These are phyloP conservation scores for Styela clava DNA, from an alignment of 23 tunicate genomes.

Conservation along the genomic window DNA sequence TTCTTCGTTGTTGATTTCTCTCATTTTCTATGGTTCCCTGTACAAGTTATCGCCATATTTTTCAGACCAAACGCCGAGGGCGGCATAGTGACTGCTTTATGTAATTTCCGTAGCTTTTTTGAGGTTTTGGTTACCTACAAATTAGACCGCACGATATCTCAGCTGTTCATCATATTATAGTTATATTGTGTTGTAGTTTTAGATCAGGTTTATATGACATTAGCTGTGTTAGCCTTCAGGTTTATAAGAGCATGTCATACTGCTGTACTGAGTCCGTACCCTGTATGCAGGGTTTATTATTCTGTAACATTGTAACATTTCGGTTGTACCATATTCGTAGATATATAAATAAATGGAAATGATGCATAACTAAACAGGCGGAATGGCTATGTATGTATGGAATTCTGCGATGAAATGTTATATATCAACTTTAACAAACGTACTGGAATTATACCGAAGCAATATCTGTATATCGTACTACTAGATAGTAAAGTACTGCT, in stretches of 20 bases:
- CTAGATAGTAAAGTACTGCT: background rate
- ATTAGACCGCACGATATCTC: background rate
- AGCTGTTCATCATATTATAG: background rate
- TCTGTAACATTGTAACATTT: no score
- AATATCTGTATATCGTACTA: background rate
- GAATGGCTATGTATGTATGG: background rate
- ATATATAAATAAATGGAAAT: no score
- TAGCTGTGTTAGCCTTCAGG: no score
- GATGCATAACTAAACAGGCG: no score
- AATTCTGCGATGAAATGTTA: background rate
- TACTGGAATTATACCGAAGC: background rate
- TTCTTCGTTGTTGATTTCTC: conserved; percentile 3
- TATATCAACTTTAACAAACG: background rate
- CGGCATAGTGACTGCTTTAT: background rate
- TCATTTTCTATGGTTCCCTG: conserved; percentile 1
- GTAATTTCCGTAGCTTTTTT: background rate
- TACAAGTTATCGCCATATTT: background rate
- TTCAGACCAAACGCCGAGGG: background rate
- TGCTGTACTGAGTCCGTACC: no score
- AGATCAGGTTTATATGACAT: no score
- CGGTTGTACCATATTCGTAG: no score
- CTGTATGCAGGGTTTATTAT: no score
- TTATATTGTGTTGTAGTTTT: no score
- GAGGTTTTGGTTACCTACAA: background rate
- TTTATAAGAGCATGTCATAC: no score